phyloP scores from a whole-genome alignment of 2,888 invertebrate species.

The Drosophila multiciliata region DNA sequence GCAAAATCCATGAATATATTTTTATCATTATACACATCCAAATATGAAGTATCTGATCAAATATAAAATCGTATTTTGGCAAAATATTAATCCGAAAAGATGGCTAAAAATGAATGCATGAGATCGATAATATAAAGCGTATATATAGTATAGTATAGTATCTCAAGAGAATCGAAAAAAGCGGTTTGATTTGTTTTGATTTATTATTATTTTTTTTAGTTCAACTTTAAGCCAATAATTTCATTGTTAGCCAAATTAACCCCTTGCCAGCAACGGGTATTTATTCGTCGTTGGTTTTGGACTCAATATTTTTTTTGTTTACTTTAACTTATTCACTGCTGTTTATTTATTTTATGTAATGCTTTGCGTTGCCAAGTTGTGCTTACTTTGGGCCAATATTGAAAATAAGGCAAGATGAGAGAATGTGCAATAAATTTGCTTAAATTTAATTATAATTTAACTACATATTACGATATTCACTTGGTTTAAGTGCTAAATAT shows the following conservation, averaged over 20 bases:
- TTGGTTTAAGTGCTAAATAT: background rate
- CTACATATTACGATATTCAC: background rate
- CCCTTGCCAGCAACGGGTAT: background rate
- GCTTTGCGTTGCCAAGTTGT: background rate
- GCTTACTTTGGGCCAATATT: background rate
- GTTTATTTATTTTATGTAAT: conserved; percentile 2
- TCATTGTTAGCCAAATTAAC: background rate
- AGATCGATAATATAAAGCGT: background rate
- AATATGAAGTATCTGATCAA: background rate
- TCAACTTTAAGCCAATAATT: background rate
- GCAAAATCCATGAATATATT: background rate
- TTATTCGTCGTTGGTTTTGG: background rate
- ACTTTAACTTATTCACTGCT: conserved; percentile 1
- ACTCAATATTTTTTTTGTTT: background rate
- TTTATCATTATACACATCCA: background rate
- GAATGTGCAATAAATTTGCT: background rate
- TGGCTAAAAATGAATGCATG: background rate
- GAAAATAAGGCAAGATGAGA: background rate
- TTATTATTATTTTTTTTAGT: background rate
- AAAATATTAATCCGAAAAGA: background rate
- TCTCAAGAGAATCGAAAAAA: background rate
- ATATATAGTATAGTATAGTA: too few species aligned
- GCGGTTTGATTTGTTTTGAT: background rate
- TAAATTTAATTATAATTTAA: too few species aligned
- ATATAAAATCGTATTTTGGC: background rate